These are phyloP conservation scores for Characodon lateralis DNA, from an alignment of 2,797 vertebrate genomes.

Conservation along the genomic window DNA sequence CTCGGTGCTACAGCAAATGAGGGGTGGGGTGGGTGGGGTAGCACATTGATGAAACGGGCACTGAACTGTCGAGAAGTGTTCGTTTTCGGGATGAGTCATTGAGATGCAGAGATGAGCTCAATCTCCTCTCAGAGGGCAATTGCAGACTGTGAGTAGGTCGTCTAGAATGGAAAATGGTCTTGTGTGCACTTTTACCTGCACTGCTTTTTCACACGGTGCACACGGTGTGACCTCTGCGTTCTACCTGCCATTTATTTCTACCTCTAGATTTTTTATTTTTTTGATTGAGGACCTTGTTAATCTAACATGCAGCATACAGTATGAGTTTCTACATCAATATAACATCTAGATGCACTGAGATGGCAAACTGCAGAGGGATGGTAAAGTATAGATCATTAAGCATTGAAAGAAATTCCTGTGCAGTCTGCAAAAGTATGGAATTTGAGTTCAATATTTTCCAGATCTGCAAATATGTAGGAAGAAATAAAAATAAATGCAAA, in stretches of 20 bases:
- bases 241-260: constrained; percentile 48
- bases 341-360: constrained; percentile 60
- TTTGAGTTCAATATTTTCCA: not conserved
- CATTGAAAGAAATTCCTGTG: constrained; percentile 31
- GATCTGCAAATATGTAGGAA: not conserved
- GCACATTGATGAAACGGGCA: constrained; percentile 56
- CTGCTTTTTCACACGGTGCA: constrained; percentile 4
- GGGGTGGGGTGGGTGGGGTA: constrained; percentile 43
- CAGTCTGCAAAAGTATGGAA: not conserved
- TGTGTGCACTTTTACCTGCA: constrained; percentile 32
- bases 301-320: constrained; percentile 53
- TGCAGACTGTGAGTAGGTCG: constrained; percentile 43
- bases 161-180: constrained; percentile 43
- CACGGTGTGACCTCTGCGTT: constrained; percentile 18
- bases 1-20: constrained; percentile 58
- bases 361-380: constrained; percentile 64
- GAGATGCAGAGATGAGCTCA: constrained; percentile 42
- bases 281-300: constrained; percentile 40
- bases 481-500: not conserved
- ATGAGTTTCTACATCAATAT: constrained; percentile 68
- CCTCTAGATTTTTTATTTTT: constrained; percentile 23
- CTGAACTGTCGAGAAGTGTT: constrained; percentile 67
- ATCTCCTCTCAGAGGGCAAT: constrained; percentile 50
- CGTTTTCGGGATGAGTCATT: constrained; percentile 71
- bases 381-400: constrained; percentile 48